A percentile compares a stretch with the other conserved stretches of the same genome.
phyloP scores from a whole-genome alignment of 1,140 invertebrate species.

The Ectropis grisescens region DNA sequence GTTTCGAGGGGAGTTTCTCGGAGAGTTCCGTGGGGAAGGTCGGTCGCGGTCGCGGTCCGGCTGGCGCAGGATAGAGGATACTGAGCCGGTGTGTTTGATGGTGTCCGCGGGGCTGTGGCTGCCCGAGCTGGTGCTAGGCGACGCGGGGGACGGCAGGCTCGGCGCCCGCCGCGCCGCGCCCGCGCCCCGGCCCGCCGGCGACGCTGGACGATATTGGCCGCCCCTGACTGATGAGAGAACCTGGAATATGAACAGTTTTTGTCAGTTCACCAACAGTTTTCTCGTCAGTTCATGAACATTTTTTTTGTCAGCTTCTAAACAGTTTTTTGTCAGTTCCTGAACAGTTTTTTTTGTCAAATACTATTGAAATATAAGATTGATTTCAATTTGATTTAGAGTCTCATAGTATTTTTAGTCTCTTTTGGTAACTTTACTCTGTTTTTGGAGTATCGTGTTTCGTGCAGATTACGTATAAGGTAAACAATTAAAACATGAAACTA shows the following conservation, averaged over 20 bases:
- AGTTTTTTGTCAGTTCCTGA: too few species aligned
- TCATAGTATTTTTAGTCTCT: too few species aligned
- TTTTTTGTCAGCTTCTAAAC: too few species aligned
- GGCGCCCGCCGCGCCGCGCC: slow-evolving; percentile 71
- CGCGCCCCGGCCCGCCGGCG: slow-evolving; percentile 62
- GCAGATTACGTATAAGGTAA: too few species aligned
- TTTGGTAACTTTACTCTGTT: too few species aligned
- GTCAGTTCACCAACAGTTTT: too few species aligned
- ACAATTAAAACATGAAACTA: too few species aligned
- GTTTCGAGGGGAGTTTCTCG: slow-evolving; percentile 20
- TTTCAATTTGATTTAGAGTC: too few species aligned
- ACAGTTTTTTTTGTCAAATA: too few species aligned
- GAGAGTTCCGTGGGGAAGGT: slow-evolving; percentile 28
- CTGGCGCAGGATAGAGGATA: slow-evolving; percentile 41
- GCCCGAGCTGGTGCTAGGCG: slow-evolving; percentile 77
- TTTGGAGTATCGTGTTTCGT: too few species aligned
- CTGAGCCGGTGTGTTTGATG: slow-evolving; percentile 71
- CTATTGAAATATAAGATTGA: too few species aligned
- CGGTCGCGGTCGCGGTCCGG: slow-evolving; percentile 34
- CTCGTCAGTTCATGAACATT: too few species aligned
- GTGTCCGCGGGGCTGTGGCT: slow-evolving; percentile 77
- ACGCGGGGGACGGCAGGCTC: slow-evolving; percentile 82
- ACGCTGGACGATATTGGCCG: slow-evolving; percentile 75
- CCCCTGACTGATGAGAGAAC: slow-evolving; percentile 76
- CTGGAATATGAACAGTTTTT: slow-evolving; percentile 47